Conservation (phyloP, 2,797 vertebrate species). For the Sebastes hubbsi region DNA sequence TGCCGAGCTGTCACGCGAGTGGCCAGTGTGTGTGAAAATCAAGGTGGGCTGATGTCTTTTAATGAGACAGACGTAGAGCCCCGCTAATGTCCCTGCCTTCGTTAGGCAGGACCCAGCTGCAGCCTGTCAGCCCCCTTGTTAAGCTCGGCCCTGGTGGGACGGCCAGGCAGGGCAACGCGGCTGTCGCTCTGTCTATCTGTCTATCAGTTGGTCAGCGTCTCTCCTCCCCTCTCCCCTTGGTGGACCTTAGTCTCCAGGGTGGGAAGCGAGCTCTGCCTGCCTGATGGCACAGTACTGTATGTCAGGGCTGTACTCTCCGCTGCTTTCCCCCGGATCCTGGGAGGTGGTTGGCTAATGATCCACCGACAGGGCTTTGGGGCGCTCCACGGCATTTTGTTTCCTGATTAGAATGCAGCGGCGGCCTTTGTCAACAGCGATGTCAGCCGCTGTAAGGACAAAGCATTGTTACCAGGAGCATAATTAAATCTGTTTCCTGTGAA, state of each 20-base stretch:
- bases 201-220: slow-evolving; percentile 88
- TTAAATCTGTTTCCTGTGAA: slow-evolving; percentile 91
- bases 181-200: slow-evolving; percentile 90
- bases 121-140: slow-evolving; percentile 92
- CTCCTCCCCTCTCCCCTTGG: slow-evolving; percentile 88
- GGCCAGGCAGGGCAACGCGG: slow-evolving; percentile 61
- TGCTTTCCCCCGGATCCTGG: slow-evolving; percentile 71
- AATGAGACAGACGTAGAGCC: slow-evolving; percentile 99
- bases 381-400: slow-evolving; percentile 92
- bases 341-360: slow-evolving; percentile 90
- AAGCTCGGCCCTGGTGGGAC: slow-evolving; percentile 77
- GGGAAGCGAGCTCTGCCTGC: slow-evolving; percentile 80
- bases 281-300: slow-evolving; percentile 87
- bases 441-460: slow-evolving; percentile 90
- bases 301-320: slow-evolving; percentile 79
- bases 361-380: slow-evolving; percentile 86
- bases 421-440: slow-evolving; percentile 95
- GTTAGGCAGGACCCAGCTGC: slow-evolving; percentile 96
- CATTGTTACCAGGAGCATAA: slow-evolving; percentile 93
- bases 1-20: slow-evolving; percentile 93
- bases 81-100: slow-evolving; percentile 95
- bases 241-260: slow-evolving; percentile 89
- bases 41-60: slow-evolving; percentile 99
- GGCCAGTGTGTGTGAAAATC: slow-evolving; percentile 88
- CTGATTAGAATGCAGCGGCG: slow-evolving; percentile 94